These are phyloP conservation scores for Drosophila borealis DNA, from an alignment of 2,888 invertebrate genomes.

Conservation along the genomic window DNA sequence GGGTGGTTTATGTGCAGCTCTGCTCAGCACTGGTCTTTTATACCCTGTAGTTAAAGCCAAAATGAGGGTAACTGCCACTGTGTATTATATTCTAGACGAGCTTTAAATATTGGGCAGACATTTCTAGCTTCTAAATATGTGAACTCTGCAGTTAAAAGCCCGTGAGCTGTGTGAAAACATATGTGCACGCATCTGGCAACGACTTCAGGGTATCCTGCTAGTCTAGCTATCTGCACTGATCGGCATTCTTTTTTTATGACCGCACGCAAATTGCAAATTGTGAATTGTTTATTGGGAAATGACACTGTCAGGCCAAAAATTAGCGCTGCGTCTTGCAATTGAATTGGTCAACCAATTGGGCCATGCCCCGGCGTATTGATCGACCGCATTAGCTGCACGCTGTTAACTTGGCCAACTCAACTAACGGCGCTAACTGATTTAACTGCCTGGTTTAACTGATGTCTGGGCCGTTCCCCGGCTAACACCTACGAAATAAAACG, in stretches of 20 bases:
- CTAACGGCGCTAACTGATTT: conserved; percentile 22
- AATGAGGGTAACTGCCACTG: no score
- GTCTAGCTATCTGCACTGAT: neutral
- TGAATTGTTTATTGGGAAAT: conserved; percentile 19
- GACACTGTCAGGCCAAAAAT: conserved; percentile 12
- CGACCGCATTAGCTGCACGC: conserved; percentile 41
- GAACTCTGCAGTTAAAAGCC: no score
- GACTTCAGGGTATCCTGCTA: neutral
- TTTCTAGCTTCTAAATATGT: no score
- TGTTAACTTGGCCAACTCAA: conserved; percentile 35
- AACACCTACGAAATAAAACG: conserved; percentile 75
- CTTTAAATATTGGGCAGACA: neutral
- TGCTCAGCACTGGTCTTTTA: conserved; percentile 4
- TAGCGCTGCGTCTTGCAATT: conserved; percentile 49
- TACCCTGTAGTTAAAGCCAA: conserved; percentile 1
- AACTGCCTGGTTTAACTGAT: conserved; percentile 45
- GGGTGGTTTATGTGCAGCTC: conserved; percentile 65
- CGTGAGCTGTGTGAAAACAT: neutral
- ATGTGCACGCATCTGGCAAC: neutral
- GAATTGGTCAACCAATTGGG: conserved; percentile 36
- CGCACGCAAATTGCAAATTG: conserved; percentile 36
- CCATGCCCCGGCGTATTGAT: conserved; percentile 41
- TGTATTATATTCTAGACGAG: neutral
- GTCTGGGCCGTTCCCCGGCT: conserved; percentile 42
- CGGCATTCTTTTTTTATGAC: conserved; percentile 24